These are phyloP conservation scores for human (Homo sapiens) DNA, from an alignment of 2,113 vertebrate species.

Conservation along the genomic window DNA sequence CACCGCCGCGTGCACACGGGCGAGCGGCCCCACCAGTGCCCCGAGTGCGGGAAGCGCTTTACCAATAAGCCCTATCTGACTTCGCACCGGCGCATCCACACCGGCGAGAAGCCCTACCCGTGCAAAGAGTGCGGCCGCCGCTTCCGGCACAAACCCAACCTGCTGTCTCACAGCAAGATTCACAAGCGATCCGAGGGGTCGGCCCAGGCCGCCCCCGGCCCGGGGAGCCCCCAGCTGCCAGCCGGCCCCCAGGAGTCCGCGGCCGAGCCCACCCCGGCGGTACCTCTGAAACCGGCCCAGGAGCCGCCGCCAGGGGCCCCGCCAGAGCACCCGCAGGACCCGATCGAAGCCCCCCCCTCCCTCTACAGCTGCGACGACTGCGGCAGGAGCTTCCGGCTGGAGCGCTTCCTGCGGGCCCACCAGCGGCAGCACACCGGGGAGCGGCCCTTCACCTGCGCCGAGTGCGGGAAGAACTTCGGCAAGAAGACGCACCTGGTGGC, in stretches of 20 bases:
- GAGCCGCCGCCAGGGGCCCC: not conserved
- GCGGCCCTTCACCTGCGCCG: slow-evolving; percentile 80
- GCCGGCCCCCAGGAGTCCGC: not conserved
- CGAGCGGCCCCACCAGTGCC: slow-evolving; percentile 79
- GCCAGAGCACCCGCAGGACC: not conserved
- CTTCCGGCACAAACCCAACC: slow-evolving; percentile 82
- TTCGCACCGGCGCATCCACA: slow-evolving; percentile 80
- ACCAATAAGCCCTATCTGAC: slow-evolving; percentile 82
- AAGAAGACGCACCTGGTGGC: slow-evolving; percentile 88
- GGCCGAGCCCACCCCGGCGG: not conserved
- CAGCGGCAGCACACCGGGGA: slow-evolving; percentile 80
- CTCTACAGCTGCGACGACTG: slow-evolving; percentile 59
- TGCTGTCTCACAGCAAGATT: slow-evolving; percentile 81
- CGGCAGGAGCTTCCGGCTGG: slow-evolving; percentile 70
- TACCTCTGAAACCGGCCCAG: rapidly evolving
- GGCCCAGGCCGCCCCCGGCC: not conserved
- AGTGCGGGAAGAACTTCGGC: slow-evolving; percentile 88
- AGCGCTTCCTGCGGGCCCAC: slow-evolving; percentile 71
- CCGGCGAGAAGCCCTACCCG: slow-evolving; percentile 78
- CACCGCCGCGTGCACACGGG: slow-evolving; percentile 80
- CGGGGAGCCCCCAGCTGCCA: not conserved
- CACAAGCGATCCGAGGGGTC: slow-evolving; percentile 75
- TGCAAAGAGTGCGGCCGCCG: slow-evolving; percentile 75
- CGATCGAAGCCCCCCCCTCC: not conserved
- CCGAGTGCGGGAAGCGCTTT: slow-evolving; percentile 84